A percentile compares a stretch with the other conserved stretches of the same genome.
Evolutionary conservation across 2,888 invertebrate genomes (phyloP).

Genomic region (Acronicta psi): DNA sequence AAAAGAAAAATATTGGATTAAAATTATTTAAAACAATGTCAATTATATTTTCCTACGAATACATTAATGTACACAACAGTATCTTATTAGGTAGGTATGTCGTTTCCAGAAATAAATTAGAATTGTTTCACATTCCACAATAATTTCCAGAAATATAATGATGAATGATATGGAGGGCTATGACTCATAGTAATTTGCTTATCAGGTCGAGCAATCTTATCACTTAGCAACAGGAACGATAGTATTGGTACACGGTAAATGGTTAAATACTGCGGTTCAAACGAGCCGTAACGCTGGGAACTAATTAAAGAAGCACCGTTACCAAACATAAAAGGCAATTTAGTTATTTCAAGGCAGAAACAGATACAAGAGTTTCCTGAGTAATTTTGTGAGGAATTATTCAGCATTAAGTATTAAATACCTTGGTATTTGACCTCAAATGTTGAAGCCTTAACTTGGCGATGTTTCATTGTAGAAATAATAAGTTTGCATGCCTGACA

Average conservation of each 20-base stretch:
- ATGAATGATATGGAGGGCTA: slow-evolving; percentile 5
- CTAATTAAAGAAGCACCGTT: slow-evolving; percentile 39
- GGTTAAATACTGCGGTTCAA: slow-evolving; percentile 16
- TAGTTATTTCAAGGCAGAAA: slow-evolving; percentile 44
- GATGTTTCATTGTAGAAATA: slow-evolving; percentile 23
- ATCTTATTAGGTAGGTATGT: no score
- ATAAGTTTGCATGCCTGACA: slow-evolving; percentile 20
- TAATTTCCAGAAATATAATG: slow-evolving; percentile 13
- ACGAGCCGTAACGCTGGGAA: slow-evolving; percentile 24
- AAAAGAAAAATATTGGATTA: no score
- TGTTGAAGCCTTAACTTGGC: slow-evolving; percentile 15
- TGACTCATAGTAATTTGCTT: slow-evolving; percentile 35
- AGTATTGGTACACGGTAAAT: slow-evolving; percentile 2
- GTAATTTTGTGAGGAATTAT: slow-evolving; percentile 20
- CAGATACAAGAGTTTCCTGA: slow-evolving; percentile 35
- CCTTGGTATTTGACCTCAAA: slow-evolving; percentile 35
- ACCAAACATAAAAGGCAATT: slow-evolving; percentile 31
- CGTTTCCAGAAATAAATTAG: slow-evolving; percentile 9
- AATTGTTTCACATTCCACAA: slow-evolving; percentile 9
- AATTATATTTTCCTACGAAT: not conserved
- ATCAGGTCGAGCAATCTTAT: slow-evolving; percentile 52
- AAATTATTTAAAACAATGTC: no score
- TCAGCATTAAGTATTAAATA: not conserved
- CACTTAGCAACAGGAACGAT: slow-evolving; percentile 51
- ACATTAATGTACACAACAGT: slow-evolving; percentile 1